Evolutionary conservation across 2,797 vertebrate species (phyloP).

Genomic region (Macrochelys suwanniensis): DNA sequence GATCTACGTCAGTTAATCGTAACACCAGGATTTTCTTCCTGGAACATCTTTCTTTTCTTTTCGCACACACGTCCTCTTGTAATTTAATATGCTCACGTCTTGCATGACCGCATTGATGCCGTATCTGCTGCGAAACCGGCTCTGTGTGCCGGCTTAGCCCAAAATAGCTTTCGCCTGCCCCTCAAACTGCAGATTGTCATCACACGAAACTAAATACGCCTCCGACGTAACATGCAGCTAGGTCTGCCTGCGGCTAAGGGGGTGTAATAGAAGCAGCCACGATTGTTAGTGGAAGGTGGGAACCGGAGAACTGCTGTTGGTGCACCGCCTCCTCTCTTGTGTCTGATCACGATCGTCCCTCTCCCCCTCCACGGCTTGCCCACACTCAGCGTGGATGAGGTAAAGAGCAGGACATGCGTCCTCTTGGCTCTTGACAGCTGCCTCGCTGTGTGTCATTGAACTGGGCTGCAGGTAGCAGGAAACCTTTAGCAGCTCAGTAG

Average conservation of each 20-base stretch:
- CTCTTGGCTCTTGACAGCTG: neutral
- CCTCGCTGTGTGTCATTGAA: neutral
- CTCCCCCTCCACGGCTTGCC: neutral
- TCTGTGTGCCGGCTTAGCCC: neutral
- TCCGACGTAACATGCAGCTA: conserved; percentile 40
- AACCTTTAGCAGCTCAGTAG: neutral
- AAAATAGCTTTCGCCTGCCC: conserved; percentile 5
- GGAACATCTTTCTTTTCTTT: neutral
- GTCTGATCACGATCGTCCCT: neutral
- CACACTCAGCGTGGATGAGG: neutral
- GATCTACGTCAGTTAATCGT: neutral
- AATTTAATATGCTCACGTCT: neutral
- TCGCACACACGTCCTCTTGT: neutral
- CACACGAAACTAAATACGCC: conserved; percentile 8
- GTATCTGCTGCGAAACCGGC: neutral
- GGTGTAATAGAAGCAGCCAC: neutral
- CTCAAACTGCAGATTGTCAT: neutral
- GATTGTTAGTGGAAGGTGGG: neutral
- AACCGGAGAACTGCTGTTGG: neutral
- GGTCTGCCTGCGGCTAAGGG: neutral
- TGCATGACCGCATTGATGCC: neutral
- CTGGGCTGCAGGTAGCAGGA: neutral
- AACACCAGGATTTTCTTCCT: neutral
- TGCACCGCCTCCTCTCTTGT: neutral
- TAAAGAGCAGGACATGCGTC: neutral